Conservation (phyloP, 2,888 invertebrate species). For the Belgica antarctica region DNA sequence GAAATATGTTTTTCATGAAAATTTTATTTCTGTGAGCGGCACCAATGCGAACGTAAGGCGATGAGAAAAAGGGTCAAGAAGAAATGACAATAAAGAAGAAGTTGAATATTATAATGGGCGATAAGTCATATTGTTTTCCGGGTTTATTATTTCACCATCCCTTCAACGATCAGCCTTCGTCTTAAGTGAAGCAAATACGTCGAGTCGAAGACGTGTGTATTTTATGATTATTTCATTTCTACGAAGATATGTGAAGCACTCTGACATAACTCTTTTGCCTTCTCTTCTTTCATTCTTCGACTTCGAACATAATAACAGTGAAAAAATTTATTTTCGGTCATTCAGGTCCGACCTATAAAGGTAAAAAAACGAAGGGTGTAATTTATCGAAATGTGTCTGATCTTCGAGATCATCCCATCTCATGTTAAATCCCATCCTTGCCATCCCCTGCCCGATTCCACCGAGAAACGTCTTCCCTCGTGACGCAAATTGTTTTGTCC, state of each 20-base stretch:
- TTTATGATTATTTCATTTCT: constrained; percentile 42
- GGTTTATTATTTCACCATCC: constrained; percentile 41
- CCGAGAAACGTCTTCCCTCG: no score
- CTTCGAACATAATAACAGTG: constrained; percentile 20
- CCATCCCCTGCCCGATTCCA: no score
- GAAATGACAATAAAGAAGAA: constrained; percentile 40
- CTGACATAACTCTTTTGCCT: constrained; percentile 20
- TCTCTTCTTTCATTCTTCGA: background rate
- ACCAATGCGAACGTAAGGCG: background rate
- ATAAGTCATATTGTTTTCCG: constrained; percentile 43
- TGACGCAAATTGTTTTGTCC: no score
- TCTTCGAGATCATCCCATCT: no score
- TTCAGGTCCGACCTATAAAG: constrained; percentile 13
- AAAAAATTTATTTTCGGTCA: constrained; percentile 25
- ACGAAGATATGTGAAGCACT: constrained; percentile 10
- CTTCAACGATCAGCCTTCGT: background rate
- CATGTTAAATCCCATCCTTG: no score
- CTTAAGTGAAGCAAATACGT: constrained; percentile 18
- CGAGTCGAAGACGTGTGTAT: constrained; percentile 27
- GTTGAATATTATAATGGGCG: constrained; percentile 36
- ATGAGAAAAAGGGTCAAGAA: constrained; percentile 39
- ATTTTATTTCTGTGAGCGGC: constrained; percentile 25
- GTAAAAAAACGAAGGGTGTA: background rate
- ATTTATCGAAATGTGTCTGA: constrained; percentile 22
- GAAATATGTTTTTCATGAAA: constrained; percentile 32